Evolutionary conservation across 2,888 invertebrate genomes (phyloP), one percentile per base, ranked within the genome.

Genomic region (Drosophila vallismaia): DNA sequence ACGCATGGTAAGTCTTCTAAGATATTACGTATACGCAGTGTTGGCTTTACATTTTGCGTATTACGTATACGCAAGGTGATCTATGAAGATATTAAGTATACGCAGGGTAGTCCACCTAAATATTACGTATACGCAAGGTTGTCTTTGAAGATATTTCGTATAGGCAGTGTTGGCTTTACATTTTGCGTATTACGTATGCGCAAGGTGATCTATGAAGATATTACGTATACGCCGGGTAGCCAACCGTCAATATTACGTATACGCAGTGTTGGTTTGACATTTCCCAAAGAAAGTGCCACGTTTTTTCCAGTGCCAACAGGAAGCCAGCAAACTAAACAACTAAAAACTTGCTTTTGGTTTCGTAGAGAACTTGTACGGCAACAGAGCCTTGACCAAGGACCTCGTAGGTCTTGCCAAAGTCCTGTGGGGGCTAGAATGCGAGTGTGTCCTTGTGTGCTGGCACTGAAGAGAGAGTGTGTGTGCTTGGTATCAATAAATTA

Each of bases 401-500:
- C 36, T 9, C 36, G 45, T 14, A 64, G 63, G 62, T 48, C 64
- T 68, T 68, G 64, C 52, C 31, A 64, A 38, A 38, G 64, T 68
- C 66, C 70, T 44, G 31, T 4, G 29, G 1, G 29, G 9, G 14
- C 19, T 26, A 8, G 33, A 3, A 24, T 4, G 26, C 2, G 42
- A 31, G 59, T 8, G 60, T 28, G 42, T 49, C 42, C 33, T 7
- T 9, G 48, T 2, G 31, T 4, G 24, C 9, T 8, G 24, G 42
- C 12, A 12, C 33, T 8, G 26, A 19, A 19, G 36, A 46, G 14
- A 42, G 36, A n/a, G 49, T 36, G 29, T 66, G 63, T 64, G 55
- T 60, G 62, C 51, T 29, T 69, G 78, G 28, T 76, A 82, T 87
- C 88, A 85, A 82, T 82, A 87, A 87, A 82, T 82, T 87, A 85